phyloP scores from a whole-genome alignment of 2,113 vertebrate genomes.

The Eptatretus burgeri region DNA sequence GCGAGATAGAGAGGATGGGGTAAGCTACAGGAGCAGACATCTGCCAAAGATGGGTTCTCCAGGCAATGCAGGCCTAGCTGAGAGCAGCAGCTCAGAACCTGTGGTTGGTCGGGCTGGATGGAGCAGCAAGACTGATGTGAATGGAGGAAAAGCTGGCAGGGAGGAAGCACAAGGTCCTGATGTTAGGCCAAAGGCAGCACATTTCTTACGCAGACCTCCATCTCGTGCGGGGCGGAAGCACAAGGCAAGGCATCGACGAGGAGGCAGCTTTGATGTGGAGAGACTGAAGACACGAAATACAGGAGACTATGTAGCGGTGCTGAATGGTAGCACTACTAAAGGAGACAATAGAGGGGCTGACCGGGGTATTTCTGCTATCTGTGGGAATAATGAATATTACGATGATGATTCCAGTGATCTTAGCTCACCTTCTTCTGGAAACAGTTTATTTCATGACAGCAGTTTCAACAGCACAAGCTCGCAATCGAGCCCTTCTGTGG shows the following conservation, averaged over 20 bases:
- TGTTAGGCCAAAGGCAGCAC: conserved; percentile 53
- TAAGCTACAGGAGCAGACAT: no score
- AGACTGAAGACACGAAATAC: conserved; percentile 18
- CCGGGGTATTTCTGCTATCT: no score
- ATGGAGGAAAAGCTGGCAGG: conserved; percentile 9
- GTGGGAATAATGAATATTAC: conserved; percentile 38
- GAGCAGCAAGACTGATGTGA: conserved; percentile 2
- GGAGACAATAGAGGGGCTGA: no score
- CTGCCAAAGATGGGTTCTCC: no score
- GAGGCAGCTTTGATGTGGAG: conserved; percentile 30
- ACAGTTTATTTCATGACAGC: conserved; percentile 4
- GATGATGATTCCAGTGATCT: conserved; percentile 32
- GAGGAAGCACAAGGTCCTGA: conserved; percentile 20
- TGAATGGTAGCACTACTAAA: no score
- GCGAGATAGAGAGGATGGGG: no score
- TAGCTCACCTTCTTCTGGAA: background rate
- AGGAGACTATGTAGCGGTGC: no score
- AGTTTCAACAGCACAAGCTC: background rate
- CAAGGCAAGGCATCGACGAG: conserved; percentile 25
- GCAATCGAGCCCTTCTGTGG: conserved; percentile 3
- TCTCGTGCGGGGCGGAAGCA: conserved; percentile 14
- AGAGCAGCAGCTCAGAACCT: conserved; percentile 11
- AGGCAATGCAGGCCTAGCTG: conserved; percentile 10
- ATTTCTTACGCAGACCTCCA: conserved; percentile 17
- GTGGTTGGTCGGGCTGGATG: conserved; percentile 9